These are phyloP conservation scores for Nephila pilipes DNA, from an alignment of 1,140 invertebrate species.

Conservation along the genomic window DNA sequence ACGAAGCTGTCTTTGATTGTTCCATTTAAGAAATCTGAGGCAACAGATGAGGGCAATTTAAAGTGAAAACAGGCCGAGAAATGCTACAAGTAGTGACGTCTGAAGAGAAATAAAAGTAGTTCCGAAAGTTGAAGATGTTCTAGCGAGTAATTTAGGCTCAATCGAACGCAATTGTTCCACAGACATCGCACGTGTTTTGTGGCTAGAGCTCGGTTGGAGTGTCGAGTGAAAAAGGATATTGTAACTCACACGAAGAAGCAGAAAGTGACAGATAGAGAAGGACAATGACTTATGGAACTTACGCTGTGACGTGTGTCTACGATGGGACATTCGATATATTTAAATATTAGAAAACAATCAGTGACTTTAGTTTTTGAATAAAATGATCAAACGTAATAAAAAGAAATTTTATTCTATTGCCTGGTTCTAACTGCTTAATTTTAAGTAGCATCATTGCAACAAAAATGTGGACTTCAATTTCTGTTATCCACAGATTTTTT, in stretches of 20 bases:
- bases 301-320: background rate
- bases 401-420: too few species aligned
- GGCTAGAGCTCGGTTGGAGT: background rate
- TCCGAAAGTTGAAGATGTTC: background rate
- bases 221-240: background rate
- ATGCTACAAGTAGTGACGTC: slow-evolving; percentile 7
- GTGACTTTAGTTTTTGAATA: too few species aligned
- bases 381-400: too few species aligned
- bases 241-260: background rate
- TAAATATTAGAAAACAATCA: too few species aligned
- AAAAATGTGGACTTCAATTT: too few species aligned
- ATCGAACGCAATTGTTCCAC: background rate
- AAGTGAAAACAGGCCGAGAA: background rate
- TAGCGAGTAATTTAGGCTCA: background rate
- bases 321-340: background rate
- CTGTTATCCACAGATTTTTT: too few species aligned
- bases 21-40: background rate
- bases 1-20: background rate
- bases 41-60: background rate
- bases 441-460: too few species aligned
- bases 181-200: background rate
- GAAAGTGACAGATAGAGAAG: background rate
- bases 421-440: too few species aligned
- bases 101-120: background rate
- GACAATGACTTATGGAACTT: background rate